A percentile compares a stretch with the other conserved stretches of the same genome.
phyloP scores from a whole-genome alignment of 2,797 vertebrate species.

The Mareca penelope region DNA sequence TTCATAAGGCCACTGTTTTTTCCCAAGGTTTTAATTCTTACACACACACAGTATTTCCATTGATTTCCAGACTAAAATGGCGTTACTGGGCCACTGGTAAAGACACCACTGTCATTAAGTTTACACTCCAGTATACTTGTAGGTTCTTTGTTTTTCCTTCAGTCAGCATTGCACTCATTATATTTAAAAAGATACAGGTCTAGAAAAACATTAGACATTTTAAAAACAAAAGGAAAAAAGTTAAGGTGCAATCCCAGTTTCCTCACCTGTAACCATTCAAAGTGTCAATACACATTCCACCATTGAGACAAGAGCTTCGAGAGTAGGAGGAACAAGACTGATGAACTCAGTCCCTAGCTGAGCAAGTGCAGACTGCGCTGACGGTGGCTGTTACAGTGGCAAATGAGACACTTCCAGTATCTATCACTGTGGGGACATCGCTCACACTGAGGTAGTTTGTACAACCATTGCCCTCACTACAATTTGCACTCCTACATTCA shows the following conservation, averaged over 20 bases:
- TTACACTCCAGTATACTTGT: neutral
- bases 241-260: neutral
- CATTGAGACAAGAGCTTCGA: constrained; percentile 86
- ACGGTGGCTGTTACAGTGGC: constrained; percentile 81
- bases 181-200: no score
- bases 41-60: neutral
- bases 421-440: constrained; percentile 80
- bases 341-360: constrained; percentile 78
- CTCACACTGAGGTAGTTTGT: constrained; percentile 73
- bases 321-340: constrained; percentile 84
- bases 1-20: neutral
- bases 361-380: constrained; percentile 78
- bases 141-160: neutral
- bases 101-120: neutral
- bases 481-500: constrained; percentile 81
- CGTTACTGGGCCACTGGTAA: accelerated
- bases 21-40: neutral
- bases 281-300: constrained; percentile 85
- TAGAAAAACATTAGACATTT: neutral
- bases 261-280: constrained; percentile 88
- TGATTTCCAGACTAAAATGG: neutral
- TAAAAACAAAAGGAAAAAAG: neutral
- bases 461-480: constrained; percentile 75
- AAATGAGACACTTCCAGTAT: constrained; percentile 81
- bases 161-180: neutral